Conservation (phyloP, 2,888 invertebrate genomes). For the Caenorhabditis wallacei region DNA sequence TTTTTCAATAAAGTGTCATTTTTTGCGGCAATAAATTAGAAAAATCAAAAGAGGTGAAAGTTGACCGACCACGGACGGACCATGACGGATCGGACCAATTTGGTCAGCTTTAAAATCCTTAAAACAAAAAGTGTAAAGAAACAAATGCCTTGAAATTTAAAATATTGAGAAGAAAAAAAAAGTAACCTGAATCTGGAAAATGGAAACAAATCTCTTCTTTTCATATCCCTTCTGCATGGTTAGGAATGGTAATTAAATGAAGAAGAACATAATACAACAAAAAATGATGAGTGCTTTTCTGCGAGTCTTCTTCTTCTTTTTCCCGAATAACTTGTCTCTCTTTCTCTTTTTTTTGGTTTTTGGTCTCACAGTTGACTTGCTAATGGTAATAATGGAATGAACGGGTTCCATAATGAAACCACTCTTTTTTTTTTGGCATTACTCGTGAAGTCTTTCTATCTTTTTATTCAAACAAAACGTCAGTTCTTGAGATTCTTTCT, state of each 20-base stretch:
- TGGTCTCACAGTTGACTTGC: conserved; percentile 29
- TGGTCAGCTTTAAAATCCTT: no score
- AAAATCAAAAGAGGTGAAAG: no score
- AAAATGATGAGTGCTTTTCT: conserved; percentile 29
- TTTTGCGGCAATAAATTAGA: no score
- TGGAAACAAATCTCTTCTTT: no score
- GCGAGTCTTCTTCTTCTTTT: neutral
- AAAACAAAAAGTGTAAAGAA: no score
- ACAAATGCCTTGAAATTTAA: no score
- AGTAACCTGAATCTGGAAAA: no score
- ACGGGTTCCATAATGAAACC: conserved; percentile 44
- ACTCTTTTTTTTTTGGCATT: conserved; percentile 4
- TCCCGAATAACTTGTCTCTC: conserved; percentile 45
- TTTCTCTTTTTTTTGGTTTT: neutral
- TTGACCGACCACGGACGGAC: no score
- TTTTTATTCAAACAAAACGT: neutral
- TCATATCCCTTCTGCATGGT: neutral
- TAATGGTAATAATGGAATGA: conserved; percentile 51
- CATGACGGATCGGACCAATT: no score
- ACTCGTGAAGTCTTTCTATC: neutral
- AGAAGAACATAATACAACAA: neutral
- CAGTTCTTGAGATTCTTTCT: conserved; percentile 6
- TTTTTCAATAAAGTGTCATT: no score
- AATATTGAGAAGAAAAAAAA: no score
- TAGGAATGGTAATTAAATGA: neutral